phyloP scores from a whole-genome alignment of 23 tunicate genomes.

The Pegea sp. region DNA sequence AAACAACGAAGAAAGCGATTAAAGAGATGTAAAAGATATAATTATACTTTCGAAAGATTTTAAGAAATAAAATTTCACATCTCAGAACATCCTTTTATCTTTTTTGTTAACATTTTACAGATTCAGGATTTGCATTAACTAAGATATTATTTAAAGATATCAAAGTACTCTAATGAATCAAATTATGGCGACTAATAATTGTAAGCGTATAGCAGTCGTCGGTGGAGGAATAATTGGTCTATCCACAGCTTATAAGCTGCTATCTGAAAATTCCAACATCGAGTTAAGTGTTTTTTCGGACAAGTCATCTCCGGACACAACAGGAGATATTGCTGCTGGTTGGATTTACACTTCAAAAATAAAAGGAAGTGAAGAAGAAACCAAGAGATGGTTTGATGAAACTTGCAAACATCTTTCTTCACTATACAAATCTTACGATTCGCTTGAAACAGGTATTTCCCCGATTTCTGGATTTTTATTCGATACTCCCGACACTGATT shows the following conservation, averaged over 20 bases:
- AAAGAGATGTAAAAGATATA: no score
- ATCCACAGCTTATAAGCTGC: conserved; percentile 38
- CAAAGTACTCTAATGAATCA: no score
- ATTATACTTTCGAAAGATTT: no score
- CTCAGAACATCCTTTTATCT: no score
- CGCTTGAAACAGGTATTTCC: conserved; percentile 18
- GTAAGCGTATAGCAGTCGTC: conserved; percentile 32
- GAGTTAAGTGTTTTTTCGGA: conserved; percentile 15
- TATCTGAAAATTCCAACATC: conserved; percentile 14
- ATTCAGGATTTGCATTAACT: no score
- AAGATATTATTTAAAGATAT: no score
- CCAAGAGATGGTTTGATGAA: conserved; percentile 14
- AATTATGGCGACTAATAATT: no score
- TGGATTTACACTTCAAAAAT: conserved; percentile 27
- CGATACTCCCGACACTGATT: neutral
- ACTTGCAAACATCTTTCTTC: conserved; percentile 24
- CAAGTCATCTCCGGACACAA: conserved; percentile 46
- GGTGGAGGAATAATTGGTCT: conserved; percentile 81
- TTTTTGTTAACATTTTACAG: no score
- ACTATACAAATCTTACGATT: conserved; percentile 11
- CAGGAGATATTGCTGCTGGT: conserved; percentile 77
- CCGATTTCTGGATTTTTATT: conserved; percentile 6
- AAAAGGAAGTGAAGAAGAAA: conserved; percentile 5
- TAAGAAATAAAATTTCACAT: no score
- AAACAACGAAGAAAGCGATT: no score